Conservation (phyloP, 2,797 vertebrate species). For the Pantherophis vulpinus region DNA sequence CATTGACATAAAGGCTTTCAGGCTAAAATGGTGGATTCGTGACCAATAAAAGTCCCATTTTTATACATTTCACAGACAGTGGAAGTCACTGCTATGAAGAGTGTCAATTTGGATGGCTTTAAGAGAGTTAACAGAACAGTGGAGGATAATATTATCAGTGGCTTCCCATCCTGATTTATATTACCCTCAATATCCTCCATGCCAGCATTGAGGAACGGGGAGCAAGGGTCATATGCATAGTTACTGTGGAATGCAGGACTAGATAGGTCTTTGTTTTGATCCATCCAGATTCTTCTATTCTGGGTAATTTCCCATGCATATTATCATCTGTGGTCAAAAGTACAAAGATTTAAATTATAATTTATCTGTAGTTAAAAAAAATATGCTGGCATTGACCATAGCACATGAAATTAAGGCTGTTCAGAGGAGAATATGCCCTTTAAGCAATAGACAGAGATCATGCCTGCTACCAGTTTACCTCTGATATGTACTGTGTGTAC, state of each 20-base stretch:
- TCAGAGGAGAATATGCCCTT: not conserved
- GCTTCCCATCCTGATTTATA: not conserved
- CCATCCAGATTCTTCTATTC: conserved; percentile 35
- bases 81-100: not conserved
- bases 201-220: not conserved
- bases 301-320: not conserved
- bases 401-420: not conserved
- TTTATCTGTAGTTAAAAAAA: not conserved
- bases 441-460: not conserved
- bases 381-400: not conserved
- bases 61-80: not conserved
- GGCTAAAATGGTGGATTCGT: conserved; percentile 22
- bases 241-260: not conserved
- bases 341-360: not conserved
- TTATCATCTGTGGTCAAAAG: not conserved
- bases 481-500: not conserved
- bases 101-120: not conserved
- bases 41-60: not conserved
- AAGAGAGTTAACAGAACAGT: not conserved
- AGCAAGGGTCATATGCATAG: not conserved
- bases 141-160: not conserved
- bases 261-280: not conserved
- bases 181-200: not conserved
- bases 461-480: not conserved
- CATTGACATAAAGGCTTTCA: not conserved